phyloP scores from a whole-genome alignment of 2,888 invertebrate genomes.

The Iselma pallidipennis region DNA sequence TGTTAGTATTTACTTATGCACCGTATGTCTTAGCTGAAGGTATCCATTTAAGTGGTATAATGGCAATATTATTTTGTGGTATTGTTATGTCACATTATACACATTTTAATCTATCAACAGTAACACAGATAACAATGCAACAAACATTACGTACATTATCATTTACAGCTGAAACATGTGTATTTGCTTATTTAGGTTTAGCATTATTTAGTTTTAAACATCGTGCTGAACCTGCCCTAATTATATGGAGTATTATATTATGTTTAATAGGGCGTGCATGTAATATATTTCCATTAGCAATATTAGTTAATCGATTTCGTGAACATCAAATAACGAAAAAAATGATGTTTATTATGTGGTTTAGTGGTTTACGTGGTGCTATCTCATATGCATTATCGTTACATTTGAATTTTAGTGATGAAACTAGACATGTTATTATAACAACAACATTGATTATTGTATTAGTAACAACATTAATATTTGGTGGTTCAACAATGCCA shows the following conservation, averaged over 20 bases:
- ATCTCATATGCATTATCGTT: conserved; percentile 97
- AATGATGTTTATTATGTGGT: conserved; percentile 99
- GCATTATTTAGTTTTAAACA: conserved; percentile 95
- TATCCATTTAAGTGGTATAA: conserved; percentile 76
- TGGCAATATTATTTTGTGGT: conserved; percentile 99
- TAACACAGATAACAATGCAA: conserved; percentile 99
- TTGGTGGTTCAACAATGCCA: conserved; percentile 98
- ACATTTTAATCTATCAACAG: conserved; percentile 96
- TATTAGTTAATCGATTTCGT: conserved; percentile 92
- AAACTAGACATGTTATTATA: conserved; percentile 94
- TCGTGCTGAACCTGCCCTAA: conserved; percentile 86
- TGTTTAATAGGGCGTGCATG: conserved; percentile 92
- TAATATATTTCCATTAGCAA: conserved; percentile 95
- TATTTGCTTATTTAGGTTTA: conserved; percentile 96
- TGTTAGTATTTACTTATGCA: conserved; percentile 97
- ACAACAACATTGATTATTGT: conserved; percentile 98
- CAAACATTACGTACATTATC: conserved; percentile 97
- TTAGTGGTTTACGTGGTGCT: conserved; percentile 94
- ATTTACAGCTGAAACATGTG: conserved; percentile 98
- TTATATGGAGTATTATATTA: conserved; percentile 92
- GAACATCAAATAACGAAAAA: conserved; percentile 97
- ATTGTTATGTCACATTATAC: conserved; percentile 99
- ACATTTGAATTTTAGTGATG: conserved; percentile 91
- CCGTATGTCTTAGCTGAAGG: conserved; percentile 99
- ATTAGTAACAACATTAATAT: conserved; percentile 89